A percentile compares a stretch with the other conserved stretches of the same genome.
phyloP scores from a whole-genome alignment of 2,113 vertebrate species.

The Panurus biarmicus region DNA sequence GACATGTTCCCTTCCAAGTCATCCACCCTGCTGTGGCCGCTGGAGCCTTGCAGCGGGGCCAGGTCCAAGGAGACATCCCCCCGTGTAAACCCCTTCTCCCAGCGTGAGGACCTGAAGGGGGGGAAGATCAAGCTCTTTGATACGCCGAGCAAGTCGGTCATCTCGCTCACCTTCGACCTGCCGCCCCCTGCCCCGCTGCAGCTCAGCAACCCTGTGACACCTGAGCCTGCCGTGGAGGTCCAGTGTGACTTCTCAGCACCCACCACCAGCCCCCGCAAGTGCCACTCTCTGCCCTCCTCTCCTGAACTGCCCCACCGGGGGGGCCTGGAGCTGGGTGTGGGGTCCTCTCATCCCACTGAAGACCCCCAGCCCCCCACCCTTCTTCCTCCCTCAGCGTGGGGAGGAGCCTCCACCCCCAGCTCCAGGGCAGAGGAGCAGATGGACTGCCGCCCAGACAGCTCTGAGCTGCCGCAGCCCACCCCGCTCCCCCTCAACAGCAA shows the following conservation, averaged over 20 bases:
- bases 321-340: background rate
- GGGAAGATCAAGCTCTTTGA: slow-evolving; percentile 91
- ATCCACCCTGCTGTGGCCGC: background rate
- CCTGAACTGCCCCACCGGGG: slow-evolving; percentile 73
- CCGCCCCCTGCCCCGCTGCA: slow-evolving; percentile 67
- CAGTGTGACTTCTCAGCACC: slow-evolving; percentile 46
- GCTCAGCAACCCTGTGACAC: slow-evolving; percentile 54
- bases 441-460: slow-evolving; percentile 76
- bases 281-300: slow-evolving; percentile 84
- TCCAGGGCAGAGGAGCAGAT: slow-evolving; percentile 61
- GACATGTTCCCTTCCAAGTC: slow-evolving; percentile 74
- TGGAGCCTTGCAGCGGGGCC: slow-evolving; percentile 6
- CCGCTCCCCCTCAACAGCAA: slow-evolving; percentile 32
- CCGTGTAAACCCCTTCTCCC: slow-evolving; percentile 90
- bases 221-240: slow-evolving; percentile 41
- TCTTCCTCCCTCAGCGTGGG: background rate
- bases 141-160: slow-evolving; percentile 85
- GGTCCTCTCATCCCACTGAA: background rate
- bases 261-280: slow-evolving; percentile 65
- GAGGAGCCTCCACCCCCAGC: background rate
- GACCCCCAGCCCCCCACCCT: fast-evolving
- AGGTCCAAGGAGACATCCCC: slow-evolving; percentile 62
- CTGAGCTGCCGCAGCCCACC: background rate
- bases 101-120: slow-evolving; percentile 86
- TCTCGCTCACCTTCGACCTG: slow-evolving; percentile 82